Percentiles rank a stretch among this genome's conserved stretches.
Conservation (phyloP, 2,888 invertebrate genomes). For the Lasiommata megera region DNA sequence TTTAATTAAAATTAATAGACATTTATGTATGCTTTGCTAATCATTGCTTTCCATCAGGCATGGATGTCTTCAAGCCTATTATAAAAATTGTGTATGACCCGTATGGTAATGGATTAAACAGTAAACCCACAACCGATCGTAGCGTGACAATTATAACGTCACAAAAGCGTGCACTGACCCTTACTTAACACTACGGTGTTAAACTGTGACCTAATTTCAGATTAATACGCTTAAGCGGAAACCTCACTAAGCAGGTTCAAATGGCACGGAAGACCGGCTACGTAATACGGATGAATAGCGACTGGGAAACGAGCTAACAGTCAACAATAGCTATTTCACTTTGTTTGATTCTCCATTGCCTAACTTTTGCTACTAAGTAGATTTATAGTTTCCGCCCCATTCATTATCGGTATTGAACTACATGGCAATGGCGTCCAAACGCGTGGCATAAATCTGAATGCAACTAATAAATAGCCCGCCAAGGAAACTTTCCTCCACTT, state of each 20-base stretch:
- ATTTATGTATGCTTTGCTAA: too few species aligned
- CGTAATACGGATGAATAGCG: conserved; percentile 44
- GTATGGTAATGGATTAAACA: too few species aligned
- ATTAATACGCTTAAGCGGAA: conserved; percentile 80
- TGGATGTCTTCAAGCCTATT: too few species aligned
- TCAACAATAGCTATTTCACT: conserved; percentile 63
- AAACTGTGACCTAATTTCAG: conserved; percentile 78
- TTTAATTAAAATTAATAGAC: too few species aligned
- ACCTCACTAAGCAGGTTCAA: conserved; percentile 78
- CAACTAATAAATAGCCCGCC: conserved; percentile 59
- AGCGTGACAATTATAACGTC: conserved; percentile 24
- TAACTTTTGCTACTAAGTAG: conserved; percentile 73
- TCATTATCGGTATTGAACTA: conserved; percentile 76
- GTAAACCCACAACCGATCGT: not conserved
- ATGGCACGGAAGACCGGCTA: conserved; percentile 62
- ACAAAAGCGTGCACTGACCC: conserved; percentile 61
- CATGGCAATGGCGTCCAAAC: conserved; percentile 38
- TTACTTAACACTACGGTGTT: conserved; percentile 67
- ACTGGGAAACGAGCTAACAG: conserved; percentile 56
- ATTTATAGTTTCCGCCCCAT: conserved; percentile 80
- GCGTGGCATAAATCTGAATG: conserved; percentile 79
- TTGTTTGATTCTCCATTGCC: conserved; percentile 63
- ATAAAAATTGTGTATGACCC: too few species aligned
- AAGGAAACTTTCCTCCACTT: conserved; percentile 58
- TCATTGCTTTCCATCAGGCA: too few species aligned